Evolutionary conservation across 2,113 vertebrate species (phyloP).

Genomic region (Raja brachyura): DNA sequence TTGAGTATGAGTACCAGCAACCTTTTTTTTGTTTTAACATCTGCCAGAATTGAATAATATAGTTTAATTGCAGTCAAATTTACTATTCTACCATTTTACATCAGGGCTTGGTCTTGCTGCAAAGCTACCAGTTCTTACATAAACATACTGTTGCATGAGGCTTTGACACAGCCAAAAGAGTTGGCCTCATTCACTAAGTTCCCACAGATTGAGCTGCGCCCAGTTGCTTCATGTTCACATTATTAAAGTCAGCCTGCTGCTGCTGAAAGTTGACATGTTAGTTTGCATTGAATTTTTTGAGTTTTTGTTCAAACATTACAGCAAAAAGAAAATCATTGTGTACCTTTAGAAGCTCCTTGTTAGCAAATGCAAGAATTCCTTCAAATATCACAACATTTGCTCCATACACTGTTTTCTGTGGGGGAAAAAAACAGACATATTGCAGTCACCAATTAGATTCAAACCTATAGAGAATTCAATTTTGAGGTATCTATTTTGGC

Average conservation of each 20-base stretch:
- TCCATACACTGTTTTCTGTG: conserved; percentile 80
- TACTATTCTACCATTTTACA: no score
- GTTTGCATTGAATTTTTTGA: not conserved
- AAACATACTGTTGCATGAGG: no score
- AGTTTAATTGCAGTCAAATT: no score
- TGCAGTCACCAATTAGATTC: not conserved
- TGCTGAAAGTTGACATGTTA: not conserved
- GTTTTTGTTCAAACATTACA: not conserved
- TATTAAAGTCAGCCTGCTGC: not conserved
- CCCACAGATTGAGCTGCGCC: no score
- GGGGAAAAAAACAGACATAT: not conserved
- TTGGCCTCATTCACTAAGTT: no score
- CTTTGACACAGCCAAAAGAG: no score
- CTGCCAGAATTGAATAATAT: no score
- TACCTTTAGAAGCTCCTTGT: conserved; percentile 86
- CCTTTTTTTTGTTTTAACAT: no score
- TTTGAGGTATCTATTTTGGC: not conserved
- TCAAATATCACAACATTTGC: conserved; percentile 85
- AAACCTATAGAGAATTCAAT: not conserved
- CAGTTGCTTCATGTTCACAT: not conserved
- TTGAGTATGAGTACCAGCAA: no score
- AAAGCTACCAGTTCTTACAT: no score
- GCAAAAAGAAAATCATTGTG: not conserved
- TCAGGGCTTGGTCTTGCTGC: no score
- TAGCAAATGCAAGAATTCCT: conserved; percentile 80